Base-by-base conservation (phyloP, 2,113 vertebrate species). In the Zapus hudsonius region DNA sequence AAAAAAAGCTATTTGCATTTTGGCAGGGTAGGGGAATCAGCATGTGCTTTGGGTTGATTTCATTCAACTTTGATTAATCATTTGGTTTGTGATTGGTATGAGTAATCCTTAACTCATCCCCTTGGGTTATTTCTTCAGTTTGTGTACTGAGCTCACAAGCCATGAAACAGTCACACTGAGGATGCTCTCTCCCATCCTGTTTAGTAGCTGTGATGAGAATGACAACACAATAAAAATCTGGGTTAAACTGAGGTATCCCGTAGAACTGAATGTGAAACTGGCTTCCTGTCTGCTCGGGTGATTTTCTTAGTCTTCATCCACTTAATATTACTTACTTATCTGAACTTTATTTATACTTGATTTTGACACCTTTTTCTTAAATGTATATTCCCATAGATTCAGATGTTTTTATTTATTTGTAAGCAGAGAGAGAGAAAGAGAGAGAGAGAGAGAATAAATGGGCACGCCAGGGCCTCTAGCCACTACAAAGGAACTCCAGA, bases 111-210 rank as follows among this genome's bases (percentile, higher is more conserved):
- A 61, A 20, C 59, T 61, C 59, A 61, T 61, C 59, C 59, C 59
- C 59, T 61, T 61, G 59, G 38, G 55, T 92, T 89, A 52, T 83
- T 91, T 95, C 82, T 92, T 82, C 40, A 84, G 25, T 76, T 76
- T 44, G 74, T 36, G 64, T 87, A 66, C 74, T 82, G 47, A 93
- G 67, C 61, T 95, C 52, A 66, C 36, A 95, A 90, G 44, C 79
- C 59, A 42, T 70, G 82, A 90, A 92, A 74, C 36, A 69, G 84
- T 90, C 74, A 22, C 67, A 55, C 15, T 61, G 33, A 82, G 73
- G 16, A 55, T 92, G 40, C 9, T 4, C 36, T 87, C 9, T 4
- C 36, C 83, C 59, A 87, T 66, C 23, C 75, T 76, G 29, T 88
- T 75, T 70, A 20, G n/a, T 93, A 70, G 64, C 63, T 82, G 4